Conservation (phyloP, 1,140 invertebrate genomes). For the Phymorhynchus buccinoides region DNA sequence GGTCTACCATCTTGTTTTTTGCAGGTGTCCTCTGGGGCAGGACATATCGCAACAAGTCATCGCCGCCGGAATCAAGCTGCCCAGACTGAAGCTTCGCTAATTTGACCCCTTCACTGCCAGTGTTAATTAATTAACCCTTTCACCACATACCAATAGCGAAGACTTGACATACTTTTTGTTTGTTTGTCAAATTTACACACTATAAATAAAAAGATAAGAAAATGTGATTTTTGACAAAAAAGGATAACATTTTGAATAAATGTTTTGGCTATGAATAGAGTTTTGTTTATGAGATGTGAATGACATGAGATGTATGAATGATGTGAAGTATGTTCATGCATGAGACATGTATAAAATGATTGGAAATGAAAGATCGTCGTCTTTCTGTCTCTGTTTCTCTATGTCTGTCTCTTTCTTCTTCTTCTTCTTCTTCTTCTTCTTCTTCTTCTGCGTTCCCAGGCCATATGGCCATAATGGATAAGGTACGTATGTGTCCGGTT, state of each 20-base stretch:
- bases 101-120: not conserved
- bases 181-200: not conserved
- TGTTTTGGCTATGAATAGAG: not conserved
- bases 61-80: constrained; percentile 75
- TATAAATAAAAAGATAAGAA: not conserved
- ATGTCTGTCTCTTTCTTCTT: too few relatives aligned
- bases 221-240: not conserved
- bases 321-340: too few relatives aligned
- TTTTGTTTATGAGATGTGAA: too few relatives aligned
- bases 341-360: too few relatives aligned
- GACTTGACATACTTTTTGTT: not conserved
- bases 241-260: not conserved
- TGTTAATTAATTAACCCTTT: not conserved
- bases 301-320: too few relatives aligned
- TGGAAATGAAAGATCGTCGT: too few relatives aligned
- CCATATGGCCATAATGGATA: too few relatives aligned
- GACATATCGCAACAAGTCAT: constrained; percentile 77
- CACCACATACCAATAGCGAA: too few relatives aligned
- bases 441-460: too few relatives aligned
- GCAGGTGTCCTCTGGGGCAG: constrained; percentile 76
- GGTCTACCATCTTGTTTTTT: not conserved
- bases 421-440: too few relatives aligned
- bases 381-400: too few relatives aligned
- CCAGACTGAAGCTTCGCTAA: constrained; percentile 44
- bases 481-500: too few relatives aligned